These are phyloP conservation scores for Polyodon spathula DNA, from an alignment of 2,113 vertebrate species.

Conservation along the genomic window DNA sequence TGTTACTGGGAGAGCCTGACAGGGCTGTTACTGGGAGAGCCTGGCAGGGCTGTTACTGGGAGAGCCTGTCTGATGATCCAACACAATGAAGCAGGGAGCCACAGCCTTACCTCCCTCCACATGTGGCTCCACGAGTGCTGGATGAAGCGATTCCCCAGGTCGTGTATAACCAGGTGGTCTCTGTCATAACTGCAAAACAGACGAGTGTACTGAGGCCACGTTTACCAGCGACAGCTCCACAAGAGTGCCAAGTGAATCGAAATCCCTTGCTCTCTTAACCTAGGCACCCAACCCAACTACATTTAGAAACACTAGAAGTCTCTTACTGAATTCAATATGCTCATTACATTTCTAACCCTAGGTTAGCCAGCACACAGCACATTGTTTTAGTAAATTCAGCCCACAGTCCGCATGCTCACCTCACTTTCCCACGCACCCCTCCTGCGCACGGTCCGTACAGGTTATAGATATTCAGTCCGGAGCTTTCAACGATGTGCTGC, in stretches of 20 bases:
- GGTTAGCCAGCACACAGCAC: background rate
- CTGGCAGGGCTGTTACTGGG: no score
- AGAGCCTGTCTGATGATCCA: no score
- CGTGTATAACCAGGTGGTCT: conserved; percentile 54
- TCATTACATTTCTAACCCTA: no score
- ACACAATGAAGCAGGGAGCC: background rate
- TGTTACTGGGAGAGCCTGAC: no score
- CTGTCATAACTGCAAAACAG: conserved; percentile 45
- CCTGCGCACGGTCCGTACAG: conserved; percentile 82
- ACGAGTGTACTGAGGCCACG: rapidly evolving
- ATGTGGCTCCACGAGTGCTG: conserved; percentile 40
- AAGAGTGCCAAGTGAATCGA: no score
- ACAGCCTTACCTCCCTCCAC: conserved; percentile 56
- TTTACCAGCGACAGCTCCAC: background rate
- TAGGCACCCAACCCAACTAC: no score
- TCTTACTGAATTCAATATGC: background rate
- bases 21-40: no score
- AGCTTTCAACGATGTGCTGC: conserved; percentile 66
- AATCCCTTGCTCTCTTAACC: no score
- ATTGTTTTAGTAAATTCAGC: background rate
- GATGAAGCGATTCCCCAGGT: conserved; percentile 77
- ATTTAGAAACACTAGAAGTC: background rate
- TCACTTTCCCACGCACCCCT: conserved; percentile 55
- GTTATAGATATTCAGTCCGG: conserved; percentile 91
- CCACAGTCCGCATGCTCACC: conserved; percentile 56